phyloP scores from a whole-genome alignment of 2,888 invertebrate species.

The Periphyllus acericola region DNA sequence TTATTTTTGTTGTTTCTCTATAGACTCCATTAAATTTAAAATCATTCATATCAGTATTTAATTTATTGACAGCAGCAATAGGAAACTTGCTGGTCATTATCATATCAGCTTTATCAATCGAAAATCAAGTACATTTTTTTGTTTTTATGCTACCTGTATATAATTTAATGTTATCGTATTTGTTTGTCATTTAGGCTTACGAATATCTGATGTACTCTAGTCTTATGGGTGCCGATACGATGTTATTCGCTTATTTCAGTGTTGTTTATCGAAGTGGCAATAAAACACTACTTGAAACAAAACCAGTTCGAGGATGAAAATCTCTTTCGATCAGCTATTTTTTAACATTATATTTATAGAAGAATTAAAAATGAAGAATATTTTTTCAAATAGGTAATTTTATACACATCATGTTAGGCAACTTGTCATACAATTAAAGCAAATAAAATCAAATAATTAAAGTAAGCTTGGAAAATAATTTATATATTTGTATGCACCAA shows the following conservation, averaged over 20 bases:
- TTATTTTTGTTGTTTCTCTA: neutral
- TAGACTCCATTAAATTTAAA: conserved; percentile 75
- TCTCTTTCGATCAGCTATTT: too few species aligned
- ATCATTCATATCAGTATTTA: conserved; percentile 89
- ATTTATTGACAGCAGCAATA: conserved; percentile 91
- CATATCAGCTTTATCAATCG: conserved; percentile 82
- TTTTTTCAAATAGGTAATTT: too few species aligned
- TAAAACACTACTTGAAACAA: conserved; percentile 68
- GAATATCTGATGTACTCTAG: conserved; percentile 89
- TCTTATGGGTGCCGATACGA: conserved; percentile 85
- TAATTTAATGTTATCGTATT: neutral
- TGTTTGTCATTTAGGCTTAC: conserved; percentile 66
- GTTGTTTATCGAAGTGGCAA: conserved; percentile 81
- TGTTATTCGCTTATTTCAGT: conserved; percentile 75
- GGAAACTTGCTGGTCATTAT: conserved; percentile 93
- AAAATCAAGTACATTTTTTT: conserved; percentile 74
- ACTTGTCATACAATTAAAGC: too few species aligned
- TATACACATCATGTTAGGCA: too few species aligned
- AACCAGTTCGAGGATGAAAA: too few species aligned
- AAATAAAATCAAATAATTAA: too few species aligned
- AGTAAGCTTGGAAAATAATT: too few species aligned
- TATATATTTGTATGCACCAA: too few species aligned
- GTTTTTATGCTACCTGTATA: neutral
- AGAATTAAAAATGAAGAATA: too few species aligned
- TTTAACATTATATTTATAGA: too few species aligned